These are phyloP conservation scores for Pogonomyrmex barbatus DNA, from an alignment of 1,140 invertebrate genomes.

Conservation along the genomic window DNA sequence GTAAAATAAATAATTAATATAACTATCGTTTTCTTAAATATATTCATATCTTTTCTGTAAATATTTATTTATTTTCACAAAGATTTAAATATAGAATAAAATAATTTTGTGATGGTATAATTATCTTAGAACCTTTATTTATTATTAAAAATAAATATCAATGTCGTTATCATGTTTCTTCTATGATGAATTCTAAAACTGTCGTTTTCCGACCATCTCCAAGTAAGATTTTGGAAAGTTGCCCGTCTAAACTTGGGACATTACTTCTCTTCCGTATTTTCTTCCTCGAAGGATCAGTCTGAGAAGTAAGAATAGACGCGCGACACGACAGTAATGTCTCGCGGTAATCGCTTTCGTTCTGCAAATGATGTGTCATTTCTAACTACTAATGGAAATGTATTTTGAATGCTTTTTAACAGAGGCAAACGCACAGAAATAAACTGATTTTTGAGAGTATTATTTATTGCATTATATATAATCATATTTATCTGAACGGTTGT, in stretches of 20 bases:
- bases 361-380: neutral
- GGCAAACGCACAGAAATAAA: constrained; percentile 54
- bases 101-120: neutral
- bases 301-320: constrained; percentile 63
- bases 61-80: neutral
- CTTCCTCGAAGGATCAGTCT: constrained; percentile 54
- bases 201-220: neutral
- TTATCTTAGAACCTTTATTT: neutral
- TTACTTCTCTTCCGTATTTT: constrained; percentile 50
- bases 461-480: neutral
- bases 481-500: constrained; percentile 15
- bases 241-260: constrained; percentile 53
- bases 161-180: neutral
- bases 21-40: neutral
- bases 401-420: neutral
- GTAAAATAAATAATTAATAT: neutral
- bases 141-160: neutral
- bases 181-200: constrained; percentile 22
- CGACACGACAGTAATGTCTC: neutral
- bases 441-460: constrained; percentile 37
- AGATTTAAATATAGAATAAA: neutral
- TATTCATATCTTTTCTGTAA: neutral
- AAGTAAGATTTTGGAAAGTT: constrained; percentile 69
- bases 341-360: neutral
- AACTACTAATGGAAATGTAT: constrained; percentile 30